Evolutionary conservation across 1,140 invertebrate species (phyloP).

Genomic region (Bombus balteatus): DNA sequence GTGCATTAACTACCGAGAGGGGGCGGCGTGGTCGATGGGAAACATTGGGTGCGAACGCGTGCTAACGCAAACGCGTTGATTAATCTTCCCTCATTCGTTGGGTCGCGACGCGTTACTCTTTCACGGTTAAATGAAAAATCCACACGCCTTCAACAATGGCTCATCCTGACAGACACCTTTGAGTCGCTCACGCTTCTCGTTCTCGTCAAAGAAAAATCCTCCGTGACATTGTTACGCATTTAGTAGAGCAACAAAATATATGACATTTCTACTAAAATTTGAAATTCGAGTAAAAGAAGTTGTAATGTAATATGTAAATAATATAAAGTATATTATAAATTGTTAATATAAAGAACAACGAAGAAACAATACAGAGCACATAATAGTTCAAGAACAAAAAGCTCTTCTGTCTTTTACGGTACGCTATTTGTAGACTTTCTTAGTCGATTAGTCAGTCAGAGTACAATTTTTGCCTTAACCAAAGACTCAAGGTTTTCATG

Average conservation of each 20-base stretch:
- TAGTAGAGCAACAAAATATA: no score
- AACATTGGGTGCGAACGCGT: neutral
- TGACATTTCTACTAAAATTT: neutral
- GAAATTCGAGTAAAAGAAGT: neutral
- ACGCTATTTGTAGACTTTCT: no score
- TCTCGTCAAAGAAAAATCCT: neutral
- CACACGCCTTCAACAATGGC: neutral
- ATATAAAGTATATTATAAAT: no score
- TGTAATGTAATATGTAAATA: no score
- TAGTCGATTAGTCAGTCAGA: no score
- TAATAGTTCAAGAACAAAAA: no score
- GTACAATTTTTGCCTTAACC: no score
- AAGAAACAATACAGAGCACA: no score
- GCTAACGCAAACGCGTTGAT: slow-evolving; percentile 23
- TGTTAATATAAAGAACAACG: no score
- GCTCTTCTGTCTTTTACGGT: no score
- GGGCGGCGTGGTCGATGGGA: neutral
- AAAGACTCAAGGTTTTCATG: no score
- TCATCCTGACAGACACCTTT: neutral
- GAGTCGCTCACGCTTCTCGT: neutral
- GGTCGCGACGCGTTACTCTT: neutral
- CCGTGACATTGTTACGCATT: neutral
- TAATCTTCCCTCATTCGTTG: slow-evolving; percentile 31
- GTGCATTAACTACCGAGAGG: slow-evolving; percentile 22
- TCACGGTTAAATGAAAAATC: slow-evolving; percentile 19